phyloP scores from a whole-genome alignment of 2,888 invertebrate genomes.

The Leuctra nigra region DNA sequence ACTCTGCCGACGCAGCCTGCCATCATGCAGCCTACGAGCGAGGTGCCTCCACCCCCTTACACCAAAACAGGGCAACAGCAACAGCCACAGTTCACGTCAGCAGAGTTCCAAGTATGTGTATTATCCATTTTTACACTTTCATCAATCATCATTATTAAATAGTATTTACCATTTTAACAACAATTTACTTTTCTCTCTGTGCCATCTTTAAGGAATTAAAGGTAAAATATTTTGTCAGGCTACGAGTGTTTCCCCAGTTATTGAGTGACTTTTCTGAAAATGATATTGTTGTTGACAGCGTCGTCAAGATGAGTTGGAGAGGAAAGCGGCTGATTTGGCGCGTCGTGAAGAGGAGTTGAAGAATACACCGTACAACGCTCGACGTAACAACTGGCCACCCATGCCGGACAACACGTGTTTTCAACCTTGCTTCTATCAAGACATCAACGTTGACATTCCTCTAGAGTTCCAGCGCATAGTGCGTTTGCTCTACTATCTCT shows the following conservation, averaged over 20 bases:
- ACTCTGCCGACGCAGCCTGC: constrained; percentile 53
- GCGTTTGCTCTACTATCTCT: constrained; percentile 88
- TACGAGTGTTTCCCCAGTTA: background rate
- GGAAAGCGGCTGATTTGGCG: constrained; percentile 84
- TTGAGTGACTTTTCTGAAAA: background rate
- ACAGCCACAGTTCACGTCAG: constrained; percentile 48
- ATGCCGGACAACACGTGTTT: constrained; percentile 87
- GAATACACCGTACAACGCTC: constrained; percentile 47
- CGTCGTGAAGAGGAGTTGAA: constrained; percentile 81
- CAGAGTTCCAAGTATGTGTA: constrained; percentile 65
- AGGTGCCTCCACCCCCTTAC: constrained; percentile 54
- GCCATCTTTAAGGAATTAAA: background rate
- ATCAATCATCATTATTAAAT: background rate
- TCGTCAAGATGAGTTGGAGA: constrained; percentile 83
- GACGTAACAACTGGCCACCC: constrained; percentile 98
- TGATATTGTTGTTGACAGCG: constrained; percentile 50
- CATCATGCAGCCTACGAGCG: constrained; percentile 72
- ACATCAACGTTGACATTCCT: constrained; percentile 97
- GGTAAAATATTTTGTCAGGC: background rate
- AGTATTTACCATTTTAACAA: background rate
- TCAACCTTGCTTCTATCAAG: constrained; percentile 99
- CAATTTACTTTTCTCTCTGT: background rate
- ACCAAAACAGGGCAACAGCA: constrained; percentile 55
- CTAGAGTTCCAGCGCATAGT: constrained; percentile 96
- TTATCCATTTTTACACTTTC: background rate